phyloP scores from a whole-genome alignment of 2,797 vertebrate species.

The Microctenopoma lineatum region DNA sequence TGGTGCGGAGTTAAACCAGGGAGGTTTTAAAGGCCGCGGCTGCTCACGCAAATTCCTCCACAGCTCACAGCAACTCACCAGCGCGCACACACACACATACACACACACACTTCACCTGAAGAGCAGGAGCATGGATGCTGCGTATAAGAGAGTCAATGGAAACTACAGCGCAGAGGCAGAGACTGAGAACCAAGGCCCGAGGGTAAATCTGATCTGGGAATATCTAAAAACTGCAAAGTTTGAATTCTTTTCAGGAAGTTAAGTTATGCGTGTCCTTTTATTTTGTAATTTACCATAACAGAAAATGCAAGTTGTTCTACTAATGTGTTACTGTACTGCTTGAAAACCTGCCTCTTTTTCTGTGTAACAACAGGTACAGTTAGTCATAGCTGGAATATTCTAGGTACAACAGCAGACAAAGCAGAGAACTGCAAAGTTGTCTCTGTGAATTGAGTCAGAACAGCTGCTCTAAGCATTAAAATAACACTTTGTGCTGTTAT shows the following conservation, averaged over 20 bases:
- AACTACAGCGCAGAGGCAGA: slow-evolving; percentile 37
- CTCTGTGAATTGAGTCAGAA: slow-evolving; percentile 29
- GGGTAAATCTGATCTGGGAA: slow-evolving; percentile 55
- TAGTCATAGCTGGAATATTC: slow-evolving; percentile 52
- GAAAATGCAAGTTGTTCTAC: background rate
- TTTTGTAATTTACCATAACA: no score
- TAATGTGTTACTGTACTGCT: background rate
- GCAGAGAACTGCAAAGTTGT: slow-evolving; percentile 7
- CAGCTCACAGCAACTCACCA: slow-evolving; percentile 29
- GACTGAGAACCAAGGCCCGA: slow-evolving; percentile 28
- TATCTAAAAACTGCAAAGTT: background rate
- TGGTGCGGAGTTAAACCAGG: slow-evolving; percentile 55
- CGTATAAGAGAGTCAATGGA: slow-evolving; percentile 71
- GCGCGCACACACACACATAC: background rate
- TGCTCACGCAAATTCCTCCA: slow-evolving; percentile 23
- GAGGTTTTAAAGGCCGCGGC: slow-evolving; percentile 45
- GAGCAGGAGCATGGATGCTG: slow-evolving; percentile 78
- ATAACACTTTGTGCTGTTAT: slow-evolving; percentile 7
- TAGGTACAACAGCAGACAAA: slow-evolving; percentile 33
- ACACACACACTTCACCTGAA: slow-evolving; percentile 37
- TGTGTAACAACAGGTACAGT: background rate
- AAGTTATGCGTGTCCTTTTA: background rate
- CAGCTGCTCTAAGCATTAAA: slow-evolving; percentile 23
- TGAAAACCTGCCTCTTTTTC: background rate
- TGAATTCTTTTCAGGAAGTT: background rate